phyloP scores from a whole-genome alignment of 2,888 invertebrate genomes.

The Drosophila nigricruria region DNA sequence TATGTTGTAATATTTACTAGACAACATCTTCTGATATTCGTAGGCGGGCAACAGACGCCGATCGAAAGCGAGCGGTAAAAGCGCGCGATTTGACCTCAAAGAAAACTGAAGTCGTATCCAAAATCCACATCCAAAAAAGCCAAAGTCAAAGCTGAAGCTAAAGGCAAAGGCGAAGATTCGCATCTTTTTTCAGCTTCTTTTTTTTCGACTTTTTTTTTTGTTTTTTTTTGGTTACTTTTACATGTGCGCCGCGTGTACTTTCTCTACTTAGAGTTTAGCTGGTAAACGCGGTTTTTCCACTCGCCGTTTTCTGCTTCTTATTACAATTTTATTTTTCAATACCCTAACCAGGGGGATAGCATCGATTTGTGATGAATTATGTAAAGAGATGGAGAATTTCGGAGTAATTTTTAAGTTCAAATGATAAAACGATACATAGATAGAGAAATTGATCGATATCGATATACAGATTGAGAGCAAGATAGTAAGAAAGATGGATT shows the following conservation, averaged over 20 bases:
- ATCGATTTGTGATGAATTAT: not conserved
- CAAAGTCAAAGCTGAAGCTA: constrained; percentile 20
- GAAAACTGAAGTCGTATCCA: constrained; percentile 66
- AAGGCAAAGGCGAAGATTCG: constrained; percentile 72
- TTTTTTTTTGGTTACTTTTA: constrained; percentile 69
- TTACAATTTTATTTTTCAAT: constrained; percentile 22
- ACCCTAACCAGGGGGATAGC: constrained; percentile 33
- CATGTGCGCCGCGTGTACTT: constrained; percentile 73
- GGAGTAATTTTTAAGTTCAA: too few relatives aligned
- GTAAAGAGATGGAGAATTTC: not conserved
- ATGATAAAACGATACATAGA: not conserved
- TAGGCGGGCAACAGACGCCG: constrained; percentile 44
- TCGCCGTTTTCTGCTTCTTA: constrained; percentile 33
- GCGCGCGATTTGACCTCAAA: constrained; percentile 75
- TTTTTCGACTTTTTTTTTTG: constrained; percentile 9
- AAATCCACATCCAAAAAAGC: constrained; percentile 52
- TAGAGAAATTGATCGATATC: too few relatives aligned
- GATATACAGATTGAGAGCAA: too few relatives aligned
- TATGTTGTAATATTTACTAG: constrained; percentile 79
- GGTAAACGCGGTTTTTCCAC: constrained; percentile 60
- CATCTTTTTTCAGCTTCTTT: constrained; percentile 54
- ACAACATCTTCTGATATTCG: constrained; percentile 23
- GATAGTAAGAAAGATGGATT: too few relatives aligned
- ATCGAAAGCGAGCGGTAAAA: constrained; percentile 74
- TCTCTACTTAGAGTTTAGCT: constrained; percentile 78